These are phyloP conservation scores for Hololepta plana DNA, from an alignment of 2,888 invertebrate species.

Conservation along the genomic window DNA sequence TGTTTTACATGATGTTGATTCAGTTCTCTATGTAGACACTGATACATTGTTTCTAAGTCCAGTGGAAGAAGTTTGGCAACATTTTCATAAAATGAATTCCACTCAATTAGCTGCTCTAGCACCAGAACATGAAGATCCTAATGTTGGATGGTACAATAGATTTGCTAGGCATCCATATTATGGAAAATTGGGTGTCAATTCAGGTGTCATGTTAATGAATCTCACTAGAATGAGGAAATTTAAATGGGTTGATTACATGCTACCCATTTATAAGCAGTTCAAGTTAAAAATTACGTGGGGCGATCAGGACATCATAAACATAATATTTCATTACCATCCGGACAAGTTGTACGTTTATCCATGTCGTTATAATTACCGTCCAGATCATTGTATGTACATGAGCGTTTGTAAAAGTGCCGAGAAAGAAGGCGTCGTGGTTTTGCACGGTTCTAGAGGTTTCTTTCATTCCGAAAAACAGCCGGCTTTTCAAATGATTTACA, in stretches of 20 bases:
- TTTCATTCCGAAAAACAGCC: conserved; percentile 79
- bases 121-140: conserved; percentile 82
- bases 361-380: conserved; percentile 81
- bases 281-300: conserved; percentile 84
- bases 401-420: conserved; percentile 65
- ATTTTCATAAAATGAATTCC: conserved; percentile 63
- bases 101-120: conserved; percentile 76
- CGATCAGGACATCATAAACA: conserved; percentile 92
- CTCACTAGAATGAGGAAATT: conserved; percentile 76
- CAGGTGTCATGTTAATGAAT: conserved; percentile 97
- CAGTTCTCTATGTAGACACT: conserved; percentile 82
- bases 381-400: conserved; percentile 94
- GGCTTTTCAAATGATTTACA: conserved; percentile 56
- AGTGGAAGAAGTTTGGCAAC: conserved; percentile 65
- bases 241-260: conserved; percentile 69
- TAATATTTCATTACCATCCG: conserved; percentile 72
- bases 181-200: conserved; percentile 79
- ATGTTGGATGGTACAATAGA: conserved; percentile 88
- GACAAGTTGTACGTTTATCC: conserved; percentile 62
- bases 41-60: conserved; percentile 79
- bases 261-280: conserved; percentile 71
- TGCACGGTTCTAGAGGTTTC: conserved; percentile 78
- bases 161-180: conserved; percentile 93
- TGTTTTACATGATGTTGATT: conserved; percentile 59
- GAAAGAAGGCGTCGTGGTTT: conserved; percentile 52